A percentile compares a stretch with the other conserved stretches of the same genome.
These are phyloP conservation scores for Hipparchia sbordonii DNA, from an alignment of 2,888 invertebrate genomes.

Conservation along the genomic window DNA sequence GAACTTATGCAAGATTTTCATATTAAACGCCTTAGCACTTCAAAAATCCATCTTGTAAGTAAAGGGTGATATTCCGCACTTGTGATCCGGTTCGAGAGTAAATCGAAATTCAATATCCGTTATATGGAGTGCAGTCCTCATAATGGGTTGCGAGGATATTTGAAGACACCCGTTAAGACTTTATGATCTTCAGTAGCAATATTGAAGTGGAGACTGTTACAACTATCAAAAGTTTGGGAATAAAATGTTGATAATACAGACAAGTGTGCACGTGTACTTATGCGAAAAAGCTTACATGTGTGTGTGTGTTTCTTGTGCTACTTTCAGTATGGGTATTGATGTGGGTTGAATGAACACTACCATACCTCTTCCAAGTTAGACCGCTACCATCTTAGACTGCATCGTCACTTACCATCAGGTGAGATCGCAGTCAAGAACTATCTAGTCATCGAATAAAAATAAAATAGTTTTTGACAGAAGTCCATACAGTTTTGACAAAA, in stretches of 20 bases:
- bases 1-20: conserved; percentile 9
- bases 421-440: too few relatives aligned
- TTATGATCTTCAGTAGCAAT: conserved; percentile 38
- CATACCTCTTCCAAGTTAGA: too few relatives aligned
- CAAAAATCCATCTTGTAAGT: conserved; percentile 30
- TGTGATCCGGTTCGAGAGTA: conserved; percentile 38
- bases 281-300: too few relatives aligned
- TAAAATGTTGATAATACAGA: too few relatives aligned
- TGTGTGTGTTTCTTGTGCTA: too few relatives aligned
- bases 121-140: conserved; percentile 43
- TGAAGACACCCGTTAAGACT: conserved; percentile 41
- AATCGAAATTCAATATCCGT: conserved; percentile 53
- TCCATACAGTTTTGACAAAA: too few relatives aligned
- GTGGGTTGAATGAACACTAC: too few relatives aligned
- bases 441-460: too few relatives aligned
- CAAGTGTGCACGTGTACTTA: background rate
- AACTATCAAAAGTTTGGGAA: background rate
- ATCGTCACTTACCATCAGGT: too few relatives aligned
- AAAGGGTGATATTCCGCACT: conserved; percentile 36
- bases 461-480: too few relatives aligned
- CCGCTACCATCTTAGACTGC: too few relatives aligned
- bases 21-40: conserved; percentile 18
- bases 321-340: too few relatives aligned
- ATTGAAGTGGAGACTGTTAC: conserved; percentile 27
- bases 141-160: conserved; percentile 43